These are phyloP conservation scores for Synergus itoensis DNA, from an alignment of 2,888 invertebrate species.

Conservation along the genomic window DNA sequence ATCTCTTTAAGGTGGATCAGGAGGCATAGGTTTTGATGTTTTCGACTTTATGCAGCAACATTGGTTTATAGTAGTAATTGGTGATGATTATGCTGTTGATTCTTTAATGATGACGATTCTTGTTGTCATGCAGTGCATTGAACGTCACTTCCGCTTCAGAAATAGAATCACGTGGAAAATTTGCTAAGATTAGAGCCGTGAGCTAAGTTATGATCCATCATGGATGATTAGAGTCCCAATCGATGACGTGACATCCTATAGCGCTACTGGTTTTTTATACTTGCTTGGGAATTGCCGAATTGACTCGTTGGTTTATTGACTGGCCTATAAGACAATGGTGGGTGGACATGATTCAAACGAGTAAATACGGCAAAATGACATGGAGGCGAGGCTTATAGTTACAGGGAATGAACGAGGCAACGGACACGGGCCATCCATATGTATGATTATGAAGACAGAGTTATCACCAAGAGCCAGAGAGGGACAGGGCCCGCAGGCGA, in stretches of 20 bases:
- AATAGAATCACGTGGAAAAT: conserved; percentile 17
- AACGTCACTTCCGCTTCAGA: background rate
- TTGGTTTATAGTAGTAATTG: background rate
- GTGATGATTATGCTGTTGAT: background rate
- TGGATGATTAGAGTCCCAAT: conserved; percentile 22
- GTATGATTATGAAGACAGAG: conserved; percentile 74
- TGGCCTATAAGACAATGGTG: conserved; percentile 16
- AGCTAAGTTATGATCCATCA: conserved; percentile 12
- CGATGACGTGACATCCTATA: conserved; percentile 27
- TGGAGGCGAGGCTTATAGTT: conserved; percentile 51
- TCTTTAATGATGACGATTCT: background rate
- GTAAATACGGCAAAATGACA: conserved; percentile 47
- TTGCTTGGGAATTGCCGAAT: conserved; percentile 33
- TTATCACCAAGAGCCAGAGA: conserved; percentile 65
- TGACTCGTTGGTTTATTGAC: conserved; percentile 1
- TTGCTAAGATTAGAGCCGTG: background rate
- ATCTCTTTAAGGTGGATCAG: background rate
- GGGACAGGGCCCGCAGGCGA: conserved; percentile 68
- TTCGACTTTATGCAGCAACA: background rate
- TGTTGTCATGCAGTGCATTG: background rate
- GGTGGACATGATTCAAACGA: conserved; percentile 40
- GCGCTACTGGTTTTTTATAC: conserved; percentile 23
- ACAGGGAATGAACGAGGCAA: conserved; percentile 58
- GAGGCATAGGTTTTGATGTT: no score
- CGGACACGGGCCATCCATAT: conserved; percentile 70